A percentile compares a stretch with the other conserved stretches of the same genome.
Conservation (phyloP, 2,113 vertebrate genomes). For the Leucopsar rothschildi region DNA sequence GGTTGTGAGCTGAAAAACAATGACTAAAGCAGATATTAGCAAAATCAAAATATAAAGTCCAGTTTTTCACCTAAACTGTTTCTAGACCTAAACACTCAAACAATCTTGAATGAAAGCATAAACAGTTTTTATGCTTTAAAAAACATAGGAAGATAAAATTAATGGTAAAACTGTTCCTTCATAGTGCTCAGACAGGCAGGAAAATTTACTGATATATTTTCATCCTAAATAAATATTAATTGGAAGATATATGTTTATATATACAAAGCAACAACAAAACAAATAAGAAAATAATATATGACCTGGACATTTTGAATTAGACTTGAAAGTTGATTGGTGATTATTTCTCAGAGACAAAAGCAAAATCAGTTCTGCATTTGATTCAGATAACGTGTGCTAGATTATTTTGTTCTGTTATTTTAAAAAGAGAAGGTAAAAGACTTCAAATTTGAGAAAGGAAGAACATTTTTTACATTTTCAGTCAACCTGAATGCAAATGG, state of each 20-base stretch:
- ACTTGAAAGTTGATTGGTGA: not conserved
- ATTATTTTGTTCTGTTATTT: not conserved
- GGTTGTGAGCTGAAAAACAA: not conserved
- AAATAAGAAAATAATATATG: not conserved
- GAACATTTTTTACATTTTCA: not conserved
- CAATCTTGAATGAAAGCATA: not conserved
- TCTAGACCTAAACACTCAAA: not conserved
- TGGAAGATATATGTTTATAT: not conserved
- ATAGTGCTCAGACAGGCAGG: not conserved
- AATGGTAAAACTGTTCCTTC: not conserved
- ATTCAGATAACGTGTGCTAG: not conserved
- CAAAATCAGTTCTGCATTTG: not conserved
- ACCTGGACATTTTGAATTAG: not conserved
- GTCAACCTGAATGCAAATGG: not conserved
- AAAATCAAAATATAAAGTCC: not conserved
- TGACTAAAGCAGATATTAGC: not conserved
- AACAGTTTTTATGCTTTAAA: not conserved
- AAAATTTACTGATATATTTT: not conserved
- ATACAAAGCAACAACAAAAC: not conserved
- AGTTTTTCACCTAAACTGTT: not conserved
- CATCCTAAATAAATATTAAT: not conserved
- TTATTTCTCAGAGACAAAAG: not conserved
- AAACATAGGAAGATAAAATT: not conserved
- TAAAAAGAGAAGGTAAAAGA: not conserved
- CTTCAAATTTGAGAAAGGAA: not conserved